Conservation (phyloP, 2,888 invertebrate species). For the Tenthredo scrophulariae region DNA sequence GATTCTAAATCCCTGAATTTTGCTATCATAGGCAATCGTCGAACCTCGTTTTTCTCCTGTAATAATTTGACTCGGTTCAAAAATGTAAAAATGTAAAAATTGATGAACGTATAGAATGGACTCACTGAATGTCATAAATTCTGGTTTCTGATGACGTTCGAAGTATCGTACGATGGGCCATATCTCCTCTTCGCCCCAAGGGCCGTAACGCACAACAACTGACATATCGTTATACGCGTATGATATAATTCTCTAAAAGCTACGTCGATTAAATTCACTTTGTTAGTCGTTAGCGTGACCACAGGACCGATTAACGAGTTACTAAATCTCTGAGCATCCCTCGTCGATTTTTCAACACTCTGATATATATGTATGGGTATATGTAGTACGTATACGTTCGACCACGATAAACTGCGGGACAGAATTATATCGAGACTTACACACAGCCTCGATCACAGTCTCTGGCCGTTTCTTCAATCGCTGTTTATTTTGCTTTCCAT, state of each 20-base stretch:
- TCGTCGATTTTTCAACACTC: constrained; percentile 15
- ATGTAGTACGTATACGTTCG: background rate
- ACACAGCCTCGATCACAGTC: background rate
- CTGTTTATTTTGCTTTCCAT: constrained; percentile 1
- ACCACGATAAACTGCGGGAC: constrained; percentile 3
- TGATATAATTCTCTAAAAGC: background rate
- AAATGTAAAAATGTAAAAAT: background rate
- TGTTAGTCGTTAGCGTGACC: constrained; percentile 41
- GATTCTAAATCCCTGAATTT: background rate
- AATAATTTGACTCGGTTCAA: background rate
- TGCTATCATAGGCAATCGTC: no score
- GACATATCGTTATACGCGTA: constrained; percentile 25
- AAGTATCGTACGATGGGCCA: background rate
- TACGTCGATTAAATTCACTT: constrained; percentile 33
- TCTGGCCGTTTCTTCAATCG: background rate
- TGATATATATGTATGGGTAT: background rate
- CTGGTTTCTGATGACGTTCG: background rate
- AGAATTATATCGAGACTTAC: background rate
- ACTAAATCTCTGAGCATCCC: constrained; percentile 44
- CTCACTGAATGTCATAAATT: constrained; percentile 20
- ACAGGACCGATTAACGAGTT: constrained; percentile 37
- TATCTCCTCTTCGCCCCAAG: background rate
- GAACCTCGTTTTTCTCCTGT: background rate
- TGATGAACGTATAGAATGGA: background rate
- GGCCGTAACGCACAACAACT: constrained; percentile 11